phyloP scores from a whole-genome alignment of 2,888 invertebrate genomes.

The Trilocha varians region DNA sequence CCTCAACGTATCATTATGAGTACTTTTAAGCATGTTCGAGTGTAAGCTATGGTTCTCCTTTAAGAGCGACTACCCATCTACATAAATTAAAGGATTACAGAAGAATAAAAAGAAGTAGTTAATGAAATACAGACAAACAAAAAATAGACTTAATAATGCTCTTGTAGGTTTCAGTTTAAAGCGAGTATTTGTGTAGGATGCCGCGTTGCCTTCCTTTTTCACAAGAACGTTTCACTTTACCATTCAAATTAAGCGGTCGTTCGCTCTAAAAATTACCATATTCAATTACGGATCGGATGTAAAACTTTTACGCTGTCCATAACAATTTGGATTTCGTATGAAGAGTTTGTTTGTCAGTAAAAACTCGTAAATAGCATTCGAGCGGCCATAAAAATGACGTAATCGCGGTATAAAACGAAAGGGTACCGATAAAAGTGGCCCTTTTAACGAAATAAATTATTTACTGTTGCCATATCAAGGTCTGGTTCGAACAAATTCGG shows the following conservation, averaged over 20 bases:
- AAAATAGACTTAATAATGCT: background rate
- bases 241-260: constrained; percentile 6
- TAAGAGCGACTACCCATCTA: too few relatives aligned
- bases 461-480: constrained; percentile 57
- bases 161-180: background rate
- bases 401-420: constrained; percentile 62
- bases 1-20: too few relatives aligned
- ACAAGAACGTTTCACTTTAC: constrained; percentile 2
- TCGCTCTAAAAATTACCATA: constrained; percentile 9
- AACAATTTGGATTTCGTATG: constrained; percentile 29
- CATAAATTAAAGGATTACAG: background rate
- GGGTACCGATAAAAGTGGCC: constrained; percentile 57
- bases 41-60: too few relatives aligned
- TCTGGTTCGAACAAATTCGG: constrained; percentile 3
- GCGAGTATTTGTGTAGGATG: background rate
- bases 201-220: background rate
- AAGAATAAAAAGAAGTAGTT: background rate
- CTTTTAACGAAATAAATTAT: constrained; percentile 62
- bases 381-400: constrained; percentile 60
- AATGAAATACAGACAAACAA: background rate
- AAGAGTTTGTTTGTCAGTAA: constrained; percentile 51
- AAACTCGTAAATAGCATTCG: constrained; percentile 45
- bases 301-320: constrained; percentile 21
- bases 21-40: too few relatives aligned
- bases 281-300: constrained; percentile 26